phyloP scores from a whole-genome alignment of 2,888 invertebrate species.

The Catocala fraxini region DNA sequence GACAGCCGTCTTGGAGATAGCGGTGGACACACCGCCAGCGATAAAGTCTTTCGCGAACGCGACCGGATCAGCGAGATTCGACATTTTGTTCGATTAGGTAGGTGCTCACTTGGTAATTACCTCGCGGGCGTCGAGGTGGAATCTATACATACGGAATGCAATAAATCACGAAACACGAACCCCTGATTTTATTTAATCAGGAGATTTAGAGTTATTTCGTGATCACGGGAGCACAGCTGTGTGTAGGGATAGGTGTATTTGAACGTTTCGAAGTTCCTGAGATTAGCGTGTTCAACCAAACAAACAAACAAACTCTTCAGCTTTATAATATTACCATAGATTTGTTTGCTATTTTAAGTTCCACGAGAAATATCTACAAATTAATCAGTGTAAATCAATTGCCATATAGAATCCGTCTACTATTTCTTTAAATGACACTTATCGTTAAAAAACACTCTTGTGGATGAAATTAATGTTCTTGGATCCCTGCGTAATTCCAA shows the following conservation, averaged over 20 bases:
- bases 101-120: conserved; percentile 73
- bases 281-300: too few species aligned
- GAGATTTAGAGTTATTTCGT: conserved; percentile 85
- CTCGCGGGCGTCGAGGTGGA: conserved; percentile 70
- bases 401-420: too few species aligned
- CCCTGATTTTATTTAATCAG: conserved; percentile 79
- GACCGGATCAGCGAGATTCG: conserved; percentile 91
- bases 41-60: conserved; percentile 97
- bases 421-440: too few species aligned
- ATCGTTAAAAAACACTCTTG: too few species aligned
- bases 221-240: conserved; percentile 86
- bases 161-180: conserved; percentile 84
- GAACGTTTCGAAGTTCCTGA: too few species aligned
- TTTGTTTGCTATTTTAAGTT: too few species aligned
- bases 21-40: conserved; percentile 97
- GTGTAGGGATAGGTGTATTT: conserved; percentile 86
- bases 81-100: conserved; percentile 80
- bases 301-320: too few species aligned
- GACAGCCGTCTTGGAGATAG: conserved; percentile 98
- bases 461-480: too few species aligned
- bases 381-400: too few species aligned
- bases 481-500: too few species aligned
- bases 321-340: too few species aligned
- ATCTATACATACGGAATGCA: conserved; percentile 81
- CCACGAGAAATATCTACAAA: too few species aligned